Percentiles rank a stretch among this genome's conserved stretches.
phyloP scores from a whole-genome alignment of 2,888 invertebrate genomes.

The Metallyticus violacea region DNA sequence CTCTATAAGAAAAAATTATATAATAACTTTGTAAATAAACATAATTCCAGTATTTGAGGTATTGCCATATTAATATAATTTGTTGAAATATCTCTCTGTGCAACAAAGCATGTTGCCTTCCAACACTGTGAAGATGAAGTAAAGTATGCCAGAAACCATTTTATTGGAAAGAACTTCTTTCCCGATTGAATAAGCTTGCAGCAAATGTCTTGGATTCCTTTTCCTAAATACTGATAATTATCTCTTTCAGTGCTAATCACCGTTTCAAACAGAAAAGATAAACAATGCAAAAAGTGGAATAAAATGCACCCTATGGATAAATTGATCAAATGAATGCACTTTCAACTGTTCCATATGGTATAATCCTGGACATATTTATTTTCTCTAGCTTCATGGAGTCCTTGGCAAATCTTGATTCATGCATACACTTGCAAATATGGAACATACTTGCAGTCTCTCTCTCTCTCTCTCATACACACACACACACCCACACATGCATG shows the following conservation, averaged over 20 bases:
- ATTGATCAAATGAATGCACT: background rate
- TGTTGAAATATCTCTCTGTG: no score
- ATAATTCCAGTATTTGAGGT: no score
- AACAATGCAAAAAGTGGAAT: background rate
- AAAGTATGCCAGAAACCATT: background rate
- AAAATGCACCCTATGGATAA: background rate
- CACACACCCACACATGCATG: background rate
- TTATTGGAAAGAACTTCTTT: background rate
- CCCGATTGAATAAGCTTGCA: background rate
- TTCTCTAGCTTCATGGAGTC: background rate
- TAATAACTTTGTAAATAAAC: no score
- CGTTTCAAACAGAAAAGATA: background rate
- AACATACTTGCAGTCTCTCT: background rate
- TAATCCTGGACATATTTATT: background rate
- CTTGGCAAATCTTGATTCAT: background rate
- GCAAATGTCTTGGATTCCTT: background rate
- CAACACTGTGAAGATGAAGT: background rate
- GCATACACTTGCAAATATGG: background rate
- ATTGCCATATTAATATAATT: no score
- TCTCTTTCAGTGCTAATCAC: background rate
- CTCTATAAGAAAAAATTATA: no score
- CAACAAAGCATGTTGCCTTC: no score
- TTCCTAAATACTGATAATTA: background rate
- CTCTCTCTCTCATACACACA: background rate
- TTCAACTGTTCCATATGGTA: background rate